phyloP scores from a whole-genome alignment of 2,797 vertebrate genomes.

The Streptopelia turtur region DNA sequence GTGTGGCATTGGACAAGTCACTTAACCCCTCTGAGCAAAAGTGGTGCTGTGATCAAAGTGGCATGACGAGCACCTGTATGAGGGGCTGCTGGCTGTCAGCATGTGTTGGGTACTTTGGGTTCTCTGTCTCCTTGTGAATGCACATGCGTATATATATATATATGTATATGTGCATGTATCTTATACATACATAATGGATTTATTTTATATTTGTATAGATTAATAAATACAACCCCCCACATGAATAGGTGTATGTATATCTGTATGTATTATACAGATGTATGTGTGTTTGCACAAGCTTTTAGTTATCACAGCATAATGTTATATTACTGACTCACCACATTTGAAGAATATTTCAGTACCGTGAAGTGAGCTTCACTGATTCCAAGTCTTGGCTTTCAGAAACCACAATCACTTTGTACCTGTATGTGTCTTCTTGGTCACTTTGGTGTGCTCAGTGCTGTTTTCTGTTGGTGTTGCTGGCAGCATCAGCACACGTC shows the following conservation, averaged over 20 bases:
- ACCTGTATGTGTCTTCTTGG: not conserved
- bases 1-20: not conserved
- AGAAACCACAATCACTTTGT: not conserved
- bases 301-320: not conserved
- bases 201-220: not conserved
- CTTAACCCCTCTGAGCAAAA: not conserved
- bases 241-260: not conserved
- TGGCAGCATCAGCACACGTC: not conserved
- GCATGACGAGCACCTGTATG: not conserved
- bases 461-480: not conserved
- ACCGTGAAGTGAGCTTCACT: not conserved
- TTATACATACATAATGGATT: not conserved
- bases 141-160: too few species aligned
- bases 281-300: not conserved
- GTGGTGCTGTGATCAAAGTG: not conserved
- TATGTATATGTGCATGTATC: fast-evolving
- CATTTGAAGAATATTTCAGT: not conserved
- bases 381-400: not conserved
- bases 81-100: not conserved
- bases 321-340: not conserved
- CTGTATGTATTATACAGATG: not conserved
- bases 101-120: not conserved
- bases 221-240: too few species aligned
- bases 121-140: not conserved
- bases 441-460: not conserved